phyloP scores from a whole-genome alignment of 2,888 invertebrate genomes.

The Pammene aurita region DNA sequence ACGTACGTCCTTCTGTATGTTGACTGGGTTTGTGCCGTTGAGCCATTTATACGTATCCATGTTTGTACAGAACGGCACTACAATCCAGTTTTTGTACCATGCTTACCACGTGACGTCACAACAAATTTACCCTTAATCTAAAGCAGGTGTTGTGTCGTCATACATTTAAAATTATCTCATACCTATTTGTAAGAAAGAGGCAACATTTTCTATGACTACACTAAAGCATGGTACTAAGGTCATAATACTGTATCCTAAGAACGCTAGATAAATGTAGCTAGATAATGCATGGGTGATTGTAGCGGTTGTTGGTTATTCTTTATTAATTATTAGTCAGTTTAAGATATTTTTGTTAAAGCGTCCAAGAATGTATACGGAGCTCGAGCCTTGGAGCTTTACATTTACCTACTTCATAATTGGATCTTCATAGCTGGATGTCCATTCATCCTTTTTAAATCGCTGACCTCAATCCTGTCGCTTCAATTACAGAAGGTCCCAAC shows the following conservation, averaged over 20 bases:
- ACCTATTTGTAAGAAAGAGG: slow-evolving; percentile 24
- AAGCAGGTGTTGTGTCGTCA: slow-evolving; percentile 11
- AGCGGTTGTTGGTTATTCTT: slow-evolving; percentile 63
- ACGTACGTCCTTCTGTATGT: slow-evolving; percentile 60
- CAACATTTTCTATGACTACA: slow-evolving; percentile 40
- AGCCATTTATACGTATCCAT: slow-evolving; percentile 30
- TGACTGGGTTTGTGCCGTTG: slow-evolving; percentile 47
- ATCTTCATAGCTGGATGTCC: slow-evolving; percentile 6
- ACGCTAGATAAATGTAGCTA: slow-evolving; percentile 73
- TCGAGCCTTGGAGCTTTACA: slow-evolving; percentile 9
- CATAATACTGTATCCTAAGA: slow-evolving; percentile 54
- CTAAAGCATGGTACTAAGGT: slow-evolving; percentile 34
- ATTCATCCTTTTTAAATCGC: neutral
- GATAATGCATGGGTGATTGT: slow-evolving; percentile 66
- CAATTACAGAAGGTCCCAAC: neutral
- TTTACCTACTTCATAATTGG: slow-evolving; percentile 10
- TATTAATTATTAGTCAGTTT: slow-evolving; percentile 69
- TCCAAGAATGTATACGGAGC: slow-evolving; percentile 49
- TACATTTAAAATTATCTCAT: slow-evolving; percentile 12
- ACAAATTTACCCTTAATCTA: neutral
- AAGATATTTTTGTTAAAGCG: slow-evolving; percentile 55
- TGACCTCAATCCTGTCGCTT: neutral
- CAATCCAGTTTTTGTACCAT: slow-evolving; percentile 24
- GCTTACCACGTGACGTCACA: slow-evolving; percentile 5
- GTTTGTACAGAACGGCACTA: slow-evolving; percentile 21